These are phyloP conservation scores for Diarsia rubi DNA, from an alignment of 2,888 invertebrate species.

Conservation along the genomic window DNA sequence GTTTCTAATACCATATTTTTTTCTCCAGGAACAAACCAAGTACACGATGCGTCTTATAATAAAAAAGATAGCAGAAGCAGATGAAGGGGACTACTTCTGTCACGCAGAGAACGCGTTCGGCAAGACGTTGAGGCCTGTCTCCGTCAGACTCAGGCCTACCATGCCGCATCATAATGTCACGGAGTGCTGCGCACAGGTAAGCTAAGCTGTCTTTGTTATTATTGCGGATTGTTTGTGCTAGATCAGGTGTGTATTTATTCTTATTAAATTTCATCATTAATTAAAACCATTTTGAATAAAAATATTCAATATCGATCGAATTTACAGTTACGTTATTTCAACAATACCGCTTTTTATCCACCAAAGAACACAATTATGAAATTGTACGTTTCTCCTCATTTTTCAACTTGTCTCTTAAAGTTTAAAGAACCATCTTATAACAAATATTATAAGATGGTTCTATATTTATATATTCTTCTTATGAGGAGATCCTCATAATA, in stretches of 20 bases:
- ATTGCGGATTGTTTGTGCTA: not conserved
- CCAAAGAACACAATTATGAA: too few relatives aligned
- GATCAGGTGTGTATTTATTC: not conserved
- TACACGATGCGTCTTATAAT: conserved; percentile 95
- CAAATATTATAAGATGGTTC: too few relatives aligned
- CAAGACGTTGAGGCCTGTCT: conserved; percentile 93
- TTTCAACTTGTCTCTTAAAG: not conserved
- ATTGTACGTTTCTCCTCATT: too few relatives aligned
- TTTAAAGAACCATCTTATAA: not conserved
- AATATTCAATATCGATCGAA: too few relatives aligned
- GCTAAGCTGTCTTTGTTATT: not conserved
- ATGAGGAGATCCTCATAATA: too few relatives aligned
- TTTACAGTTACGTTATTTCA: too few relatives aligned
- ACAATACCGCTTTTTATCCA: too few relatives aligned
- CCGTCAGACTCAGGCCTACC: conserved; percentile 92
- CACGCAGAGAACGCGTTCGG: conserved; percentile 96
- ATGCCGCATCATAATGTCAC: conserved; percentile 93
- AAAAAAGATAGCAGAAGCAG: conserved; percentile 92
- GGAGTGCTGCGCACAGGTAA: conserved; percentile 93
- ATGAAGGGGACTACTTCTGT: conserved; percentile 96
- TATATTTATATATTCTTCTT: too few relatives aligned
- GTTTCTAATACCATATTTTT: not conserved
- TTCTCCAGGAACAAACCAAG: conserved; percentile 91
- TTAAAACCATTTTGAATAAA: too few relatives aligned
- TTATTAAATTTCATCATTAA: too few relatives aligned